phyloP scores from a whole-genome alignment of 92 coral and sea anemone species.

The Plumapathes pennacea region DNA sequence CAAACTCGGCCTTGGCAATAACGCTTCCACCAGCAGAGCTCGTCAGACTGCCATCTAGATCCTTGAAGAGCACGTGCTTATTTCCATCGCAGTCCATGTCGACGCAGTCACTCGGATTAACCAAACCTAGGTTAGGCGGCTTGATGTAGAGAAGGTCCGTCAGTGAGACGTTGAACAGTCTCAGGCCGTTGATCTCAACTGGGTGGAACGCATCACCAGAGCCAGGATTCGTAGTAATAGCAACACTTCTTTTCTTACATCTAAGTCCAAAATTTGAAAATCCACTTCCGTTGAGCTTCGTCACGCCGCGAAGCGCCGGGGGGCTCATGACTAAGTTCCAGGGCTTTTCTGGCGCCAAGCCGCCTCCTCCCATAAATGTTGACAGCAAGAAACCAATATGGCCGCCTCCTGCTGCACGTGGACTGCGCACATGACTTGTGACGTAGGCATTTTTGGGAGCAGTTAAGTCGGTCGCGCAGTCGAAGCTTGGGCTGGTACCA shows the following conservation, averaged over 20 bases:
- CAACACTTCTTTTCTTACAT: slow-evolving; percentile 65
- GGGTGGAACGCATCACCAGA: slow-evolving; percentile 82
- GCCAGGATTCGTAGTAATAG: slow-evolving; percentile 64
- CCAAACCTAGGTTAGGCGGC: slow-evolving; percentile 51
- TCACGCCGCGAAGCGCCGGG: slow-evolving; percentile 77
- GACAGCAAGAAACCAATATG: slow-evolving; percentile 69
- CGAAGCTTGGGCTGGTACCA: slow-evolving; percentile 76
- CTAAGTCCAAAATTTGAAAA: slow-evolving; percentile 62
- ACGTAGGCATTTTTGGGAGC: slow-evolving; percentile 62
- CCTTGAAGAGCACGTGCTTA: slow-evolving; percentile 71
- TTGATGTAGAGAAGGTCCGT: slow-evolving; percentile 46
- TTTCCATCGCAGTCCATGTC: slow-evolving; percentile 95
- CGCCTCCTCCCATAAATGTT: slow-evolving; percentile 49
- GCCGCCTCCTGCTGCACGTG: slow-evolving; percentile 65
- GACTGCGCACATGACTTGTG: slow-evolving; percentile 45
- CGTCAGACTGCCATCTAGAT: slow-evolving; percentile 78
- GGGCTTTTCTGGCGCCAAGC: slow-evolving; percentile 71
- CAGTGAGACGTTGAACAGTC: slow-evolving; percentile 34
- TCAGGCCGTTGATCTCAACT: slow-evolving; percentile 34
- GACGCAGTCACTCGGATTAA: slow-evolving; percentile 90
- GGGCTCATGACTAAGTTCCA: slow-evolving; percentile 57
- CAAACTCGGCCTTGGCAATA: slow-evolving; percentile 79
- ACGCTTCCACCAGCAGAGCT: slow-evolving; percentile 67
- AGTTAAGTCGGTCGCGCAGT: slow-evolving; percentile 56
- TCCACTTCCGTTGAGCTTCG: slow-evolving; percentile 51